These are phyloP conservation scores for Chlorospingus flavigularis DNA, from an alignment of 2,797 vertebrate species.

Conservation along the genomic window DNA sequence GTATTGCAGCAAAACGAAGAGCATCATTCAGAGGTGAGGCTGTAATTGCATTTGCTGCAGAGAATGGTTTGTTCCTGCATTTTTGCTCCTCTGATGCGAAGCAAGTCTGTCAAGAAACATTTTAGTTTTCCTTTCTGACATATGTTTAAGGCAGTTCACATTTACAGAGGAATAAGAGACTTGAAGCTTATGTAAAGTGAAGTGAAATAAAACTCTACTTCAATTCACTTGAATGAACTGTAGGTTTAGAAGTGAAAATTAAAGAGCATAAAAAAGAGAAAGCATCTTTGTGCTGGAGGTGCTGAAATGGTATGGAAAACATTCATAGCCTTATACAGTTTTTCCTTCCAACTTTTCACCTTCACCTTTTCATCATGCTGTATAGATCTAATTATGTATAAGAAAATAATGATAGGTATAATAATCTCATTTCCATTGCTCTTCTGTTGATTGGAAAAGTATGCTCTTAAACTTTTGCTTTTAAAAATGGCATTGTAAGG, in stretches of 20 bases:
- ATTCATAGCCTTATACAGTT: neutral
- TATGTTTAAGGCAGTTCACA: slow-evolving; percentile 53
- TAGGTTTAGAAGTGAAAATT: slow-evolving; percentile 32
- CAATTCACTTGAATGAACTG: neutral
- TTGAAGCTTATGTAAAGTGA: slow-evolving; percentile 52
- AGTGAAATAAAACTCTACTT: slow-evolving; percentile 37
- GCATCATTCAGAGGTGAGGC: slow-evolving; percentile 92
- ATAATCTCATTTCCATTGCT: neutral
- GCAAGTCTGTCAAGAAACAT: slow-evolving; percentile 55
- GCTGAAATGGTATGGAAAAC: slow-evolving; percentile 32
- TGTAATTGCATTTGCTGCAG: neutral
- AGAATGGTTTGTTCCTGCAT: neutral
- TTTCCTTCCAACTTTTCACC: slow-evolving; percentile 10
- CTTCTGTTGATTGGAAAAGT: neutral
- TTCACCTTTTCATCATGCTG: neutral
- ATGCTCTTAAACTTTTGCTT: neutral
- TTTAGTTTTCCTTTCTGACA: slow-evolving; percentile 39
- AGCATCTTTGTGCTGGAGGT: slow-evolving; percentile 3
- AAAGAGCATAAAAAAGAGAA: slow-evolving; percentile 2
- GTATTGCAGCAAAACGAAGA: slow-evolving; percentile 97
- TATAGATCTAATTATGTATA: neutral
- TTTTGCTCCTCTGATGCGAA: neutral
- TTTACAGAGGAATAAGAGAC: slow-evolving; percentile 27
- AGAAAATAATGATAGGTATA: neutral
- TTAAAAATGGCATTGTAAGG: neutral